Evolutionary conservation across 2,113 vertebrate genomes (phyloP).

Genomic region (Rattus rattus): DNA sequence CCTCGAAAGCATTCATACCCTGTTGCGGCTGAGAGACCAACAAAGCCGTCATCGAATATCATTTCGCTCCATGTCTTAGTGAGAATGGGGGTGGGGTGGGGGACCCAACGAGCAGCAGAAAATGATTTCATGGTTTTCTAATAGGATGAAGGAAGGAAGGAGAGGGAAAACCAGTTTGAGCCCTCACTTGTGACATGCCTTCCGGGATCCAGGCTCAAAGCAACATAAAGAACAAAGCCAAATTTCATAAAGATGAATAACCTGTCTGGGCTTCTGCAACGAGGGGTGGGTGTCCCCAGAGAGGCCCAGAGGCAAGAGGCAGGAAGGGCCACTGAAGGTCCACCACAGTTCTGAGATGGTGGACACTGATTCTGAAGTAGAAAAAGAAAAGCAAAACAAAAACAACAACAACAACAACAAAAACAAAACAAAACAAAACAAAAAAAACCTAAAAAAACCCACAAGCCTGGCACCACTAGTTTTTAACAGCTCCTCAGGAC

Average conservation of each 20-base stretch:
- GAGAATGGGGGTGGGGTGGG: neutral
- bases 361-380: neutral
- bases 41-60: neutral
- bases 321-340: neutral
- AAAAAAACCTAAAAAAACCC: too few species aligned
- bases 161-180: neutral
- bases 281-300: neutral
- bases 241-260: constrained; percentile 4
- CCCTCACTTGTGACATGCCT: neutral
- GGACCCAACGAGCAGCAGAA: neutral
- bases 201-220: neutral
- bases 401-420: too few species aligned
- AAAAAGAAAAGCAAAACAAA: too few species aligned
- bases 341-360: neutral
- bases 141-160: neutral
- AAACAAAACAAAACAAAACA: too few species aligned
- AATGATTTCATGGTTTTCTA: constrained; percentile 53
- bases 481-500: neutral
- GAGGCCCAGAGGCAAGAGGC: neutral
- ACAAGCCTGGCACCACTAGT: neutral
- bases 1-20: neutral
- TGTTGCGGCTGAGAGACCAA: neutral
- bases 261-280: neutral
- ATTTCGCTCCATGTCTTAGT: neutral
- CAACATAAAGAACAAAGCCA: neutral